Evolutionary conservation across 2,888 invertebrate genomes (phyloP).

Genomic region (Andricus quercusramuli): DNA sequence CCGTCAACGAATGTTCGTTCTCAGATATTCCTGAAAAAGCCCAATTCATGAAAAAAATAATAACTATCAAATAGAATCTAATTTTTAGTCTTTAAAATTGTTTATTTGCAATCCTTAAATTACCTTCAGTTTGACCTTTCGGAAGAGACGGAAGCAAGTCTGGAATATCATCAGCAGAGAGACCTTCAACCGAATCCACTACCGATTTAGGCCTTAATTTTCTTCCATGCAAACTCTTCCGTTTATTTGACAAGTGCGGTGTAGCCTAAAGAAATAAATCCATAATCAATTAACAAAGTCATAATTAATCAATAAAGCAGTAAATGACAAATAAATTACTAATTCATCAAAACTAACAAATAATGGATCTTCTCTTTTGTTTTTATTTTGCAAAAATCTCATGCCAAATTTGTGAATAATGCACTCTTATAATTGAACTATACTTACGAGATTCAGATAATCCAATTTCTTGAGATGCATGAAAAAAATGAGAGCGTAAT

Average conservation of each 20-base stretch:
- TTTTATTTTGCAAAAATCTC: neutral
- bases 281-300: slow-evolving; percentile 34
- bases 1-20: slow-evolving; percentile 79
- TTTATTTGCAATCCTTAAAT: slow-evolving; percentile 12
- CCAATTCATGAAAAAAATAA: neutral
- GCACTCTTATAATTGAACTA: slow-evolving; percentile 76
- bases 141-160: slow-evolving; percentile 87
- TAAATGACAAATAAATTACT: neutral
- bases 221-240: slow-evolving; percentile 87
- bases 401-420: neutral
- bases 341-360: neutral
- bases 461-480: slow-evolving; percentile 89
- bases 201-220: slow-evolving; percentile 96
- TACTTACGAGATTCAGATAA: slow-evolving; percentile 96
- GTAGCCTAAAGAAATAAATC: slow-evolving; percentile 82
- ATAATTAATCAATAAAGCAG: neutral
- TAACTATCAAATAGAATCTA: slow-evolving; percentile 4
- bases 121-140: slow-evolving; percentile 79
- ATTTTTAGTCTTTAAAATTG: neutral
- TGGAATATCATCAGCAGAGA: slow-evolving; percentile 91
- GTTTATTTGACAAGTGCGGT: slow-evolving; percentile 87
- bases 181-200: slow-evolving; percentile 89
- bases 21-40: slow-evolving; percentile 71
- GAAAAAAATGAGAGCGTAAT: slow-evolving; percentile 57
- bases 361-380: neutral